Evolutionary conservation across 2,888 invertebrate genomes (phyloP), one percentile per base, ranked within the genome.

Genomic region (Acrobeloides nanus): DNA sequence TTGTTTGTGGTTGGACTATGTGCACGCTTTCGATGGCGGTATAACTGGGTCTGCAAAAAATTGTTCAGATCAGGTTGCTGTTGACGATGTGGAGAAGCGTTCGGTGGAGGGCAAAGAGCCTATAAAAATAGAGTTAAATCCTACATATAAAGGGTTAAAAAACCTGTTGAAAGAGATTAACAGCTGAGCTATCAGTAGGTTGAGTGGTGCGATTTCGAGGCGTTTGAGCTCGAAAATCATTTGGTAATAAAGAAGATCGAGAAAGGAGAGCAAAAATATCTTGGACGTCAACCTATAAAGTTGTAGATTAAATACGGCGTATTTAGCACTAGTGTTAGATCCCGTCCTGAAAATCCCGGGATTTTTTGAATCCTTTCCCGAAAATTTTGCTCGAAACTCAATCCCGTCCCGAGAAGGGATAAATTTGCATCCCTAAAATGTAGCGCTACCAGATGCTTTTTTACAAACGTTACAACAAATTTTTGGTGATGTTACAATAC

Each of bases 101-200:
- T 47, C 4, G 55, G 46, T 17, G 59, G 59, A n/a, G 46, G 2
- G 10, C n/a, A n/a, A n/a, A n/a, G n/a, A n/a, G 8, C 18, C 5
- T 21, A 24, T 23, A 27, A 7, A 50, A 23, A 27, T 26, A 24
- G 15, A 39, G 24, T 26, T 25, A 20, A 41, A 3, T 3, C 21
- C 7, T 34, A 15, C 21, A 23, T 20, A n/a, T 20, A 34, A n/a
- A 32, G 46, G 2, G 10, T 34, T 38, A 38, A 20, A 44, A 18
- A 7, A 61, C 67, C 64, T 68, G 64, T 39, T 68, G 67, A 47
- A 68, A 68, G 2, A 68, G 48, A 25, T 59, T 48, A 3, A 68
- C 57, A 1, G 63, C 66, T 10, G 55, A 48, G 4, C 55, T 8
- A 15, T 15, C 26, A 29, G 29, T 35, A 24, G 21, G 45, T 2